Evolutionary conservation across 2,113 vertebrate genomes (phyloP).

Genomic region (Alligator mississippiensis): DNA sequence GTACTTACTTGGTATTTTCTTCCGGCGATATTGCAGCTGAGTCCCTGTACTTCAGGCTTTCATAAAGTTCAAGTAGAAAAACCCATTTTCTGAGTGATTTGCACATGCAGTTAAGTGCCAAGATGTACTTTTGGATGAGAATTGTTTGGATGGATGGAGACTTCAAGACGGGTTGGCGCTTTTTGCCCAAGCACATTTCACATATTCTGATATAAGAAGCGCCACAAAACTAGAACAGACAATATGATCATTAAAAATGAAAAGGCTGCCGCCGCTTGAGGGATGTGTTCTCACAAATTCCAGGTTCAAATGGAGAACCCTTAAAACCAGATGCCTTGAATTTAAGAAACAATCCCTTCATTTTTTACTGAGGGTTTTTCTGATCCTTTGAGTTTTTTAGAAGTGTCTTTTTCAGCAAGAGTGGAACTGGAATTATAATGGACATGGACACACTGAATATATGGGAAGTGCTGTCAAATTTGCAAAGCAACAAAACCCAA

Average conservation of each 20-base stretch:
- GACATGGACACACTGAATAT: neutral
- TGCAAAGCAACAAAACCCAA: neutral
- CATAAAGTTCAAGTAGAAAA: neutral
- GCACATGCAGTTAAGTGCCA: neutral
- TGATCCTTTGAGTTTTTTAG: neutral
- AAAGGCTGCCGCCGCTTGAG: too few species aligned
- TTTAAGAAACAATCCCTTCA: neutral
- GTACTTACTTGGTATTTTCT: neutral
- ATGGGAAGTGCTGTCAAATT: fast-evolving
- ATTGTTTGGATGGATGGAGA: neutral
- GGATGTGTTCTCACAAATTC: neutral
- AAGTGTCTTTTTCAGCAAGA: neutral
- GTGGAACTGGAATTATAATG: neutral
- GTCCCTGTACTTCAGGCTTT: neutral
- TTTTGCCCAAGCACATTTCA: neutral
- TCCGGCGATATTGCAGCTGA: neutral
- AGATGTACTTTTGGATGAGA: neutral
- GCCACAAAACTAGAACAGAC: neutral
- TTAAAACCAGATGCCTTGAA: neutral
- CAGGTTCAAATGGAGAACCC: neutral
- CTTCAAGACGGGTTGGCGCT: neutral
- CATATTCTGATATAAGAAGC: neutral
- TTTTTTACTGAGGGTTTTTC: fast-evolving
- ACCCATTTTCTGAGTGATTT: neutral
- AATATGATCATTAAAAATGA: fast-evolving